A percentile compares a stretch with the other conserved stretches of the same genome.
Conservation (phyloP, 2,113 vertebrate species). For the Arenaria interpres region DNA sequence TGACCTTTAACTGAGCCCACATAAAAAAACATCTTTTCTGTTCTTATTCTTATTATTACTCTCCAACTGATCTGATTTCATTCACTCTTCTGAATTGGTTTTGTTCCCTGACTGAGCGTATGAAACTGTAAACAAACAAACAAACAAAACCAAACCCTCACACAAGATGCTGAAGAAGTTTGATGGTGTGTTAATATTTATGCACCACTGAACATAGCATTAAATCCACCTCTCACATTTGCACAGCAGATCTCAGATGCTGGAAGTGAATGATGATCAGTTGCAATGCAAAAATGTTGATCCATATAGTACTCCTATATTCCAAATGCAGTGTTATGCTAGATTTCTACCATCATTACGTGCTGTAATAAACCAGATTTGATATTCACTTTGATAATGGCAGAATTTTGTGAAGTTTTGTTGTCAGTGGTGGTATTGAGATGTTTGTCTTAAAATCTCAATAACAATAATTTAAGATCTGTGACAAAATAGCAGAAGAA, state of each 20-base stretch:
- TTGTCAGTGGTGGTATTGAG: background rate
- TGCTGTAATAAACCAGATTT: background rate
- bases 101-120: background rate
- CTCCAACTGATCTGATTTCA: background rate
- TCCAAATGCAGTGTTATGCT: background rate
- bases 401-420: background rate
- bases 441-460: background rate
- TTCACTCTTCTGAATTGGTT: background rate
- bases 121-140: background rate
- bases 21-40: background rate
- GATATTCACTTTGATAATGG: background rate
- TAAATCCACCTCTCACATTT: background rate
- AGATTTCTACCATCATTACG: background rate
- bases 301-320: background rate
- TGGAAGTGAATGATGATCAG: background rate
- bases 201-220: background rate
- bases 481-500: background rate
- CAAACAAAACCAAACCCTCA: background rate
- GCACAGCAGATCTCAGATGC: background rate
- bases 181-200: background rate
- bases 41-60: background rate
- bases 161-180: background rate
- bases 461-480: background rate
- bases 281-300: background rate
- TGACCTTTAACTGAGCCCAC: too few species aligned